phyloP scores from a whole-genome alignment of 2,113 vertebrate species.

The Zosterops hypoxanthus region DNA sequence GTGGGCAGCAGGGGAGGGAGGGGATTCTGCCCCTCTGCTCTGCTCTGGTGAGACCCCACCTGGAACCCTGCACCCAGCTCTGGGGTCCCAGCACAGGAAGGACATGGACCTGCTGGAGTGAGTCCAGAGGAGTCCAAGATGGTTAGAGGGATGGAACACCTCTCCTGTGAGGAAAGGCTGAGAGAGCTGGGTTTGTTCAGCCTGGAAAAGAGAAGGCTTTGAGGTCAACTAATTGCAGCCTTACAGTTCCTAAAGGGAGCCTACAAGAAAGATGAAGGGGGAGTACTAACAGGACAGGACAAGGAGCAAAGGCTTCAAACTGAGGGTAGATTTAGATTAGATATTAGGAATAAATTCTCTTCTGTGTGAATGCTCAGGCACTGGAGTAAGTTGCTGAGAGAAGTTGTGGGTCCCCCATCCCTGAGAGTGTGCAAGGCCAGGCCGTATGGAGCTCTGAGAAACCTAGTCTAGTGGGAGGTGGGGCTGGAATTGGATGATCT shows the following conservation, averaged over 20 bases:
- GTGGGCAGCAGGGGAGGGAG: not conserved
- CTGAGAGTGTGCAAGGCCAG: not conserved
- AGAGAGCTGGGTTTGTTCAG: not conserved
- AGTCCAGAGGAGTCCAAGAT: not conserved
- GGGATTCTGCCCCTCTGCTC: not conserved
- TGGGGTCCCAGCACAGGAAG: no score
- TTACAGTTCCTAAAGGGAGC: not conserved
- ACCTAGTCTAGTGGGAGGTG: not conserved
- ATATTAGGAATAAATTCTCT: not conserved
- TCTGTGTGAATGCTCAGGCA: not conserved
- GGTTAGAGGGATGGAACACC: not conserved
- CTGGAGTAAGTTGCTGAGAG: not conserved
- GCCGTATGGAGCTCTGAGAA: no score
- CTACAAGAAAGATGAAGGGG: no score
- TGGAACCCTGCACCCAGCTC: not conserved
- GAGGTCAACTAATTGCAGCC: no score
- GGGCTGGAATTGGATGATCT: not conserved
- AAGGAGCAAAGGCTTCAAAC: not conserved
- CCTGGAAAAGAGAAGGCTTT: not conserved
- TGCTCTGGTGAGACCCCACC: not conserved
- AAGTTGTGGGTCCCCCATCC: not conserved
- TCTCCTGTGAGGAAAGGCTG: not conserved
- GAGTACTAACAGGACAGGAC: not conserved
- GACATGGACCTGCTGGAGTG: rapidly evolving
- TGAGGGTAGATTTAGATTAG: not conserved